phyloP scores from a whole-genome alignment of 23 tunicate species.

The Diplosoma virens region DNA sequence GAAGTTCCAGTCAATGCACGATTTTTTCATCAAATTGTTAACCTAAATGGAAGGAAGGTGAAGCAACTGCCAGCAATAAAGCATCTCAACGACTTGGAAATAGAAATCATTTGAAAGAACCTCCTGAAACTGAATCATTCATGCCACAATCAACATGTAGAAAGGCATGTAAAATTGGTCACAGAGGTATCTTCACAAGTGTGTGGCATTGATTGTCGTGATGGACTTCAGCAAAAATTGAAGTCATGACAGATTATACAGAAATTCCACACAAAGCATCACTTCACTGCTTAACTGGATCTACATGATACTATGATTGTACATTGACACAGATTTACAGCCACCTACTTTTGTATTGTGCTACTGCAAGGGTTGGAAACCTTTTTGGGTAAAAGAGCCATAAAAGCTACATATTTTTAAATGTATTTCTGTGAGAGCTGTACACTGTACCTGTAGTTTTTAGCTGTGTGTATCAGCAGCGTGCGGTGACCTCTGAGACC shows the following conservation, averaged over 20 bases:
- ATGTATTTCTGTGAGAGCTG: too few species aligned
- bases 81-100: neutral
- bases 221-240: slow-evolving; percentile 11
- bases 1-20: neutral
- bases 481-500: too few species aligned
- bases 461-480: too few species aligned
- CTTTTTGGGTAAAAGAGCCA: too few species aligned
- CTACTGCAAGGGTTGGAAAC: too few species aligned
- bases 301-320: neutral
- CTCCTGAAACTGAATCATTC: slow-evolving; percentile 3
- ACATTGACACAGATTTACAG: neutral
- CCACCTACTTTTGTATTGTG: neutral
- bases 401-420: too few species aligned
- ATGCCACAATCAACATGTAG: slow-evolving; percentile 16
- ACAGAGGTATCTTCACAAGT: neutral
- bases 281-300: neutral
- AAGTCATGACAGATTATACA: slow-evolving; percentile 4
- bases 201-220: neutral
- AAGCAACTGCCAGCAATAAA: neutral
- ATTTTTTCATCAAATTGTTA: neutral
- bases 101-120: slow-evolving; percentile 2
- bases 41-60: too few species aligned
- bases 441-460: too few species aligned
- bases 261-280: slow-evolving; percentile 16
- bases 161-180: slow-evolving; percentile 10